Evolutionary conservation across 2,797 vertebrate species (phyloP), one percentile per base, ranked within the genome.

Genomic region (Ibycter americanus): DNA sequence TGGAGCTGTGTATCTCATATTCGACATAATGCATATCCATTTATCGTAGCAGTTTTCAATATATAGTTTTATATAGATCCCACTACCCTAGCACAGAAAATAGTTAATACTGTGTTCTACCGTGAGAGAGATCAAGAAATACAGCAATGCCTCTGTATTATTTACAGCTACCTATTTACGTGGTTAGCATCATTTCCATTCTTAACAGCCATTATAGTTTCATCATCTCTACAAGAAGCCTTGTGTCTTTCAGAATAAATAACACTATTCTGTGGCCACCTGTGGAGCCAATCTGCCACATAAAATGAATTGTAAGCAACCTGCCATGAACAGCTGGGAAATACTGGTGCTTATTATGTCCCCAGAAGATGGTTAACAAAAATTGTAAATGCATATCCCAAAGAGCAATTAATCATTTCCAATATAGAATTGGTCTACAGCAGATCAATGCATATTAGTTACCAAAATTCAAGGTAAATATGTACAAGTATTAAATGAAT

Each of bases 191-290:
- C 9, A 20, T 71, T 89, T 67, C 47, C 52, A 71, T 85, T 92
- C 68, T 81, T 83, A 71, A 74, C 36, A 85, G n/a, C 78, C 40
- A n/a, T 89, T 92, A 78, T 21, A 89, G 26, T 77, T 94, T 85
- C 77, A 83, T 88, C 83, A 86, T 85, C 87, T 91, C 95, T 84
- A 72, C 61, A 71, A 90, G 94, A 77, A 87, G n/a, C 70, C 87
- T 85, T 29, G 15, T 62, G 66, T 84, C 74, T 93, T 90, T 94
- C 68, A 74, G 91, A 72, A 63, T 47, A 93, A 92, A 79, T 83
- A 88, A 85, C 54, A 12, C 49, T 42, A 13, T 80, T 92, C 80
- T 36, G 79, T 87, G 87, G 42, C 91, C 81, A 74, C 93, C 80
- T 83, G 62, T 89, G 32, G 87, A 96, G 87, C 55, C 94, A 77